phyloP scores from a whole-genome alignment of 2,113 vertebrate species.

The Candoia aspera region DNA sequence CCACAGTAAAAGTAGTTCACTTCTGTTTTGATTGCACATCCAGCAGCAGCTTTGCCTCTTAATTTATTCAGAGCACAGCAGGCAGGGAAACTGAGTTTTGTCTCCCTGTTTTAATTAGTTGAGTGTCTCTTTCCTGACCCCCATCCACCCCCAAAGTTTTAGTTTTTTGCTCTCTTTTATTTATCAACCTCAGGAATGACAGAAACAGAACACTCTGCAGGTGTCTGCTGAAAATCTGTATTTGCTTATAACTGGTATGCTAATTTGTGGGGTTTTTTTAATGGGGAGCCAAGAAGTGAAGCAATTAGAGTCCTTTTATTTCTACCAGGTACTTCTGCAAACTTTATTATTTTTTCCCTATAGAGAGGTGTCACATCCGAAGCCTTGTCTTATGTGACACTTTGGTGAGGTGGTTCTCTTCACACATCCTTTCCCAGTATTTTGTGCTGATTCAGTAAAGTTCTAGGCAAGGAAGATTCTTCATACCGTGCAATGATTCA shows the following conservation, averaged over 20 bases:
- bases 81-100: slow-evolving; percentile 64
- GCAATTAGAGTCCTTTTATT: slow-evolving; percentile 53
- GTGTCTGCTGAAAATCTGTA: slow-evolving; percentile 37
- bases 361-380: slow-evolving; percentile 41
- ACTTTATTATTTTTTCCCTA: background rate
- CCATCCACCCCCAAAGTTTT: slow-evolving; percentile 52
- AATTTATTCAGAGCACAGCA: slow-evolving; percentile 71
- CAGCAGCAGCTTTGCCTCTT: slow-evolving; percentile 58
- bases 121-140: slow-evolving; percentile 57
- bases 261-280: background rate
- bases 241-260: slow-evolving; percentile 45
- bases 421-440: background rate
- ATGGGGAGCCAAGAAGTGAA: background rate
- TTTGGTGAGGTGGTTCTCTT: background rate
- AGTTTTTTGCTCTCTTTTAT: slow-evolving; percentile 61
- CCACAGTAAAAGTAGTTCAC: background rate
- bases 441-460: background rate
- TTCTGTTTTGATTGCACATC: background rate
- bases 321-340: slow-evolving; percentile 27
- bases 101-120: slow-evolving; percentile 65
- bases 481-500: background rate
- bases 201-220: slow-evolving; percentile 46
- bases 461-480: background rate
- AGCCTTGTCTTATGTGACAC: slow-evolving; percentile 3
- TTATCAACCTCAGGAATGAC: slow-evolving; percentile 62